Conservation (phyloP, 2,888 invertebrate genomes). For the Meiosimyza decipiens region DNA sequence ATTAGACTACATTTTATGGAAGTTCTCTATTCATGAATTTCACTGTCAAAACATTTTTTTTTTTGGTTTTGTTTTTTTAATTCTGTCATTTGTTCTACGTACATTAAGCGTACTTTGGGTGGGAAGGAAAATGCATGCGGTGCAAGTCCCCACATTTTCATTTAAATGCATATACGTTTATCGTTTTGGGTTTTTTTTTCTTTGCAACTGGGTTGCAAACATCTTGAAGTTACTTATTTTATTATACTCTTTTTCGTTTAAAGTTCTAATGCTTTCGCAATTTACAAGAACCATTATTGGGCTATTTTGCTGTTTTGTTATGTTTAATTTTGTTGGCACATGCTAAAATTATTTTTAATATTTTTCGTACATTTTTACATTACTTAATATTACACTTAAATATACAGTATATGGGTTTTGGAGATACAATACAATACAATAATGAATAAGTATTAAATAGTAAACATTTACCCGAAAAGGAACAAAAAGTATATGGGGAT, state of each 20-base stretch:
- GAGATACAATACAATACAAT: neutral
- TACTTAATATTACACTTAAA: neutral
- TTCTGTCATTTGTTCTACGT: neutral
- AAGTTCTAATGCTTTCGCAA: neutral
- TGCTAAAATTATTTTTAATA: constrained; percentile 8
- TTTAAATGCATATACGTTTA: neutral
- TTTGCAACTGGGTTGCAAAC: neutral
- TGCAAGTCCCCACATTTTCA: constrained; percentile 15
- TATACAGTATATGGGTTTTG: neutral
- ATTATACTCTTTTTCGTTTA: neutral
- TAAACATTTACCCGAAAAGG: constrained; percentile 12
- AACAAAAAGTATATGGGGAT: constrained; percentile 6
- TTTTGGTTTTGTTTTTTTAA: too few relatives aligned
- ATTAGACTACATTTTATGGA: constrained; percentile 44
- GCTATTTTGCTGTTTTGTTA: constrained; percentile 13
- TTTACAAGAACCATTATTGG: constrained; percentile 17
- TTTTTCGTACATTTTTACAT: neutral
- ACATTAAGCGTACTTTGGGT: constrained; percentile 20
- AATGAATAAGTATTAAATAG: constrained; percentile 10
- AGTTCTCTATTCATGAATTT: constrained; percentile 19
- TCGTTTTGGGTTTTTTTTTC: neutral
- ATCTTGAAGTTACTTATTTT: neutral
- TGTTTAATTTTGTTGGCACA: constrained; percentile 29
- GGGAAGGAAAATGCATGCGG: constrained; percentile 19
- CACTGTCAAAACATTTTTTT: too few relatives aligned